These are phyloP conservation scores for pig (Sus scrofa) DNA, from an alignment of 2,113 vertebrate species.

Conservation along the genomic window T2T-Sscrofa CM000826.6:56368001-56368500, in stretches of 20 bases:
- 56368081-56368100: not conserved
- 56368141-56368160: not conserved
- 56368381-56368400: not conserved
- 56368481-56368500: accelerated
- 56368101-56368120: not conserved
- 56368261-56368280: not conserved
- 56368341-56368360: not conserved
- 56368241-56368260: not conserved
- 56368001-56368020: not conserved
- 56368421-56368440: not conserved
- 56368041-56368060: not conserved
- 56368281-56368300: not conserved
- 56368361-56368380: not conserved
- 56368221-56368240: not conserved
- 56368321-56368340: not conserved
- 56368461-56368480: not conserved
- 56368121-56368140: not conserved
- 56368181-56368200: not conserved
- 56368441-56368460: not conserved
- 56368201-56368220: not conserved
- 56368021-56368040: not conserved
- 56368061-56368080: not conserved
- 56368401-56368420: too few relatives aligned
- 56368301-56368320: not conserved
- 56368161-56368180: not conserved